Conservation (phyloP, 2,797 vertebrate genomes). For the Ptychadena robeensis region DNA sequence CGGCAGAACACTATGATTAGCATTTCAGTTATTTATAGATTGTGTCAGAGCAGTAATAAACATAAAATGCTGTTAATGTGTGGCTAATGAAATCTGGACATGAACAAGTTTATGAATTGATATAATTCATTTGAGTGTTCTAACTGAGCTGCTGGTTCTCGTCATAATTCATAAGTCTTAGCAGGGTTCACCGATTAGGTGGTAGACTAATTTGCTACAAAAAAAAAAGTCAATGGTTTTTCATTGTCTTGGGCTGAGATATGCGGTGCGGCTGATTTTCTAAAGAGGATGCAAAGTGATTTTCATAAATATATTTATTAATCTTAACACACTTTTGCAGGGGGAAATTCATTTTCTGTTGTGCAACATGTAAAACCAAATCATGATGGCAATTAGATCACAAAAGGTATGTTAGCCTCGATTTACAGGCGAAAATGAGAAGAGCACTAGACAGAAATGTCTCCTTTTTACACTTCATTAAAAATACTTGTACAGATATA, state of each 20-base stretch:
- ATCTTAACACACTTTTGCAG: constrained; percentile 86
- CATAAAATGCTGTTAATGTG: constrained; percentile 97
- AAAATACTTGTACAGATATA: neutral
- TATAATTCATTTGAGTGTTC: constrained; percentile 94
- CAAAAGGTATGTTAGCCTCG: constrained; percentile 66
- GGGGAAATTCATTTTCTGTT: constrained; percentile 77
- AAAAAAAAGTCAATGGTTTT: constrained; percentile 90
- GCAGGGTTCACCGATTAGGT: constrained; percentile 89
- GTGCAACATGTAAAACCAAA: constrained; percentile 74
- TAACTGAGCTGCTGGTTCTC: constrained; percentile 82
- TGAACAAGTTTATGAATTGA: constrained; percentile 97
- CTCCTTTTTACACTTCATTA: neutral
- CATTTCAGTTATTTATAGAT: constrained; percentile 98
- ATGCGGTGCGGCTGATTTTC: constrained; percentile 88
- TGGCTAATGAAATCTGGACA: constrained; percentile 98
- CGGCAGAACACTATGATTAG: constrained; percentile 86
- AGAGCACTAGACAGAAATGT: neutral
- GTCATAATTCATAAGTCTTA: constrained; percentile 89
- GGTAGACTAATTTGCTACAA: constrained; percentile 91
- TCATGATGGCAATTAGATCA: constrained; percentile 69
- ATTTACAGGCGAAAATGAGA: constrained; percentile 63
- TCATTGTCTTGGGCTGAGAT: constrained; percentile 87
- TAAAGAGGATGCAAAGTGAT: constrained; percentile 88
- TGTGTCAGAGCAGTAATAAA: constrained; percentile 97
- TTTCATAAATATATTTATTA: constrained; percentile 94